phyloP scores from a whole-genome alignment of 2,888 invertebrate species.

The Actias luna region DNA sequence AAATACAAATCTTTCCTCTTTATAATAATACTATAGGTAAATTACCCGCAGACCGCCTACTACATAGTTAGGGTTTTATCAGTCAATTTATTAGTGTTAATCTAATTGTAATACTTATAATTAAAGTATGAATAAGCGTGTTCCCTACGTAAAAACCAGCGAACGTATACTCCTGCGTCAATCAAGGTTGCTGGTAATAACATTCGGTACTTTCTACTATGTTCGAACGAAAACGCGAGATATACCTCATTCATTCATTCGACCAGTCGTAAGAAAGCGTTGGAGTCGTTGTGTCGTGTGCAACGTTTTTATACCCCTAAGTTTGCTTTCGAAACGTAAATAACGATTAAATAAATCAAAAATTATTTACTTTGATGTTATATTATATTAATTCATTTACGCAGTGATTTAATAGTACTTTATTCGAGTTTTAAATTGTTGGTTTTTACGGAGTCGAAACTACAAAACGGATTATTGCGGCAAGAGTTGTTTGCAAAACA shows the following conservation, averaged over 20 bases:
- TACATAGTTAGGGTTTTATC: too few relatives aligned
- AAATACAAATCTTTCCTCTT: too few relatives aligned
- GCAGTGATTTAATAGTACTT: not conserved
- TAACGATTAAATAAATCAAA: not conserved
- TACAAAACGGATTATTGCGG: not conserved
- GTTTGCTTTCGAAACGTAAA: not conserved
- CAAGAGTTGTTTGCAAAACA: not conserved
- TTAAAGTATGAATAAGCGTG: not conserved
- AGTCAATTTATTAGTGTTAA: too few relatives aligned
- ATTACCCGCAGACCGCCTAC: too few relatives aligned
- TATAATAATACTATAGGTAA: too few relatives aligned
- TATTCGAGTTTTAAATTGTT: not conserved
- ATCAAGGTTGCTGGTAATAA: not conserved
- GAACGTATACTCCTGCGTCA: not conserved
- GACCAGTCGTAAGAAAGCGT: not conserved
- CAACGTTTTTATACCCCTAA: not conserved
- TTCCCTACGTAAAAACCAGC: slow-evolving; percentile 13
- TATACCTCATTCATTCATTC: not conserved
- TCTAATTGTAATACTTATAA: not conserved
- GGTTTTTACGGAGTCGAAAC: not conserved
- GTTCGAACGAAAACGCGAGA: not conserved
- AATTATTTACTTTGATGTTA: not conserved
- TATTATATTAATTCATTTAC: not conserved
- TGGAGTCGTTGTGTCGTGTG: not conserved
- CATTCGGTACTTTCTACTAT: slow-evolving; percentile 7